These are phyloP conservation scores for Phenganax subtilis DNA, from an alignment of 92 coral and sea anemone species.

Conservation along the genomic window DNA sequence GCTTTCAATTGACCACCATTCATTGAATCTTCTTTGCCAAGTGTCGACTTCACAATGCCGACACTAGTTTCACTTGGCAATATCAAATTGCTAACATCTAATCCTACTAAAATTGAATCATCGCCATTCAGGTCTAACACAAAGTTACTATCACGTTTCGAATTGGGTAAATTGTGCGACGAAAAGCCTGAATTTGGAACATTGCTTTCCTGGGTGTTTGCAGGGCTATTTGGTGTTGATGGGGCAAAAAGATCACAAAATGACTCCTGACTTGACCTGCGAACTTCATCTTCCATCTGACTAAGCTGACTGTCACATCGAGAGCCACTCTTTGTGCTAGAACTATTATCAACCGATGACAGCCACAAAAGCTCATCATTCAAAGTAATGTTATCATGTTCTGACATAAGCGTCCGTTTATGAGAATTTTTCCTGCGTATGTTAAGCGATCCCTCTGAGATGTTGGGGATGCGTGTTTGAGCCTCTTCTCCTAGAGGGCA, in stretches of 20 bases:
- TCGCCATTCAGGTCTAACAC: conserved; percentile 49
- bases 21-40: background rate
- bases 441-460: background rate
- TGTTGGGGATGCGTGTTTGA: background rate
- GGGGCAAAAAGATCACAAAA: background rate
- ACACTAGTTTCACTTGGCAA: conserved; percentile 19
- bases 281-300: background rate
- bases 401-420: background rate
- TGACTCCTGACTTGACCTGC: background rate
- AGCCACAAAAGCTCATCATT: conserved; percentile 16
- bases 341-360: background rate
- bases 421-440: background rate
- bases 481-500: no score
- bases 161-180: background rate
- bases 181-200: conserved; percentile 8
- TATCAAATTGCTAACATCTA: conserved; percentile 63
- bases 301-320: background rate
- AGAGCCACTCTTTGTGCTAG: background rate
- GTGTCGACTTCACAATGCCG: background rate
- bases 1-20: background rate
- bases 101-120: conserved; percentile 64
- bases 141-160: background rate
- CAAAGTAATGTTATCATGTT: background rate
- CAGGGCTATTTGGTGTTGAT: conserved; percentile 8
- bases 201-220: background rate